These are phyloP conservation scores for Hypomecis punctinalis DNA, from an alignment of 2,888 invertebrate species.

Conservation along the genomic window DNA sequence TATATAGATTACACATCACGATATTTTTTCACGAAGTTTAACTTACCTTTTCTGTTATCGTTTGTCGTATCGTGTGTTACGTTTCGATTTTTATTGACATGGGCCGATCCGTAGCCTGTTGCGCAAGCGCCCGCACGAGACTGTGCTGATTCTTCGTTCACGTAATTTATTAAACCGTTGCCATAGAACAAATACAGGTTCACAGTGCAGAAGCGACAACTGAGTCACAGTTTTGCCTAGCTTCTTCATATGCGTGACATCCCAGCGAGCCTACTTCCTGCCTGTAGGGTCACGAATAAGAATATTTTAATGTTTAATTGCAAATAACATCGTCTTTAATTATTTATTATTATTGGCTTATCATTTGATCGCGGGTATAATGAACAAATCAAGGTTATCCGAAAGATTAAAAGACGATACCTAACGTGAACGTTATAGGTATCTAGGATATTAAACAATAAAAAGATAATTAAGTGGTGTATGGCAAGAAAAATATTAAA, in stretches of 20 bases:
- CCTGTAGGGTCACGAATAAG: slow-evolving; percentile 39
- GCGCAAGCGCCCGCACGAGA: slow-evolving; percentile 78
- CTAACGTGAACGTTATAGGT: no score
- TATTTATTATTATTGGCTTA: neutral
- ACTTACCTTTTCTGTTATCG: slow-evolving; percentile 35
- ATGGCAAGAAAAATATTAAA: no score
- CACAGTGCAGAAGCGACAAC: slow-evolving; percentile 34
- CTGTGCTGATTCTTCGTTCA: slow-evolving; percentile 72
- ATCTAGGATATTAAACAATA: no score
- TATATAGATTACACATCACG: neutral
- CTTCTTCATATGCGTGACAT: slow-evolving; percentile 35
- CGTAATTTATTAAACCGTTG: slow-evolving; percentile 79
- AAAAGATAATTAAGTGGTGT: no score
- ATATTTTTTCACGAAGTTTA: neutral
- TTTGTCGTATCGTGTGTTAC: slow-evolving; percentile 3
- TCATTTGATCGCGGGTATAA: neutral
- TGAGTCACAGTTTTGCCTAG: slow-evolving; percentile 22
- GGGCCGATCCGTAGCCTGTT: slow-evolving; percentile 67
- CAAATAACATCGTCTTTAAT: slow-evolving; percentile 1
- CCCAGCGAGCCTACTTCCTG: slow-evolving; percentile 37
- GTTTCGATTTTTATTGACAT: slow-evolving; percentile 9
- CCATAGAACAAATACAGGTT: slow-evolving; percentile 51
- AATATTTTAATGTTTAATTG: slow-evolving; percentile 42
- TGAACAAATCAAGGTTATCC: neutral
- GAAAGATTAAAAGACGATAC: no score